Conservation (phyloP, 2,888 invertebrate genomes). For the Panopea generosa region DNA sequence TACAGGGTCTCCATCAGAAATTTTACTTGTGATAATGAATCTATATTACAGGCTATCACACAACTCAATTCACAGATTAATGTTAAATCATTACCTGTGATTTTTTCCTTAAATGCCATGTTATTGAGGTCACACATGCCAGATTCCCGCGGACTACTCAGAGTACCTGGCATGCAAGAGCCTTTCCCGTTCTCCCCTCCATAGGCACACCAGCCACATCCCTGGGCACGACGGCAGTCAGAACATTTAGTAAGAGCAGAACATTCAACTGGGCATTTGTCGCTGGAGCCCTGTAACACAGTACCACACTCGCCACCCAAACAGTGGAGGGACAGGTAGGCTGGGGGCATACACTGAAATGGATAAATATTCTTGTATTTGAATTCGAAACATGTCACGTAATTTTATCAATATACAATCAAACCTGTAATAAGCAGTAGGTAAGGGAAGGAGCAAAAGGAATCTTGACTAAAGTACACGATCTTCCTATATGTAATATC, state of each 20-base stretch:
- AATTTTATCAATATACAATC: too few species aligned
- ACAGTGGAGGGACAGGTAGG: slow-evolving; percentile 94
- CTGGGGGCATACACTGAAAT: slow-evolving; percentile 92
- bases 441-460: too few species aligned
- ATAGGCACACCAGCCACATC: slow-evolving; percentile 97
- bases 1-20: too few species aligned
- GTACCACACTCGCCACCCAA: slow-evolving; percentile 96
- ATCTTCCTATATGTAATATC: too few species aligned
- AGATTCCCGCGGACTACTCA: slow-evolving; percentile 86
- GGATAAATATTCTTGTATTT: too few species aligned
- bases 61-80: too few species aligned
- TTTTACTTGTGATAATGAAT: too few species aligned
- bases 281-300: slow-evolving; percentile 81
- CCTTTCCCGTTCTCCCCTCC: slow-evolving; percentile 88
- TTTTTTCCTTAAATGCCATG: slow-evolving; percentile 1
- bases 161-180: slow-evolving; percentile 94
- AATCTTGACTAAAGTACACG: too few species aligned
- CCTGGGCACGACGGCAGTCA: slow-evolving; percentile 93
- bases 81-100: slow-evolving; percentile 4
- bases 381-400: too few species aligned
- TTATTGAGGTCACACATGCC: slow-evolving; percentile 3
- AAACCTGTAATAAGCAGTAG: too few species aligned
- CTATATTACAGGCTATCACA: too few species aligned
- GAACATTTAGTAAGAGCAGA: slow-evolving; percentile 93
- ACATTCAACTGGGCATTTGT: slow-evolving; percentile 94